Percentiles rank a stretch among this genome's conserved stretches.
Conservation (phyloP, 2,797 vertebrate genomes). For the Synaphobranchus kaupii region DNA sequence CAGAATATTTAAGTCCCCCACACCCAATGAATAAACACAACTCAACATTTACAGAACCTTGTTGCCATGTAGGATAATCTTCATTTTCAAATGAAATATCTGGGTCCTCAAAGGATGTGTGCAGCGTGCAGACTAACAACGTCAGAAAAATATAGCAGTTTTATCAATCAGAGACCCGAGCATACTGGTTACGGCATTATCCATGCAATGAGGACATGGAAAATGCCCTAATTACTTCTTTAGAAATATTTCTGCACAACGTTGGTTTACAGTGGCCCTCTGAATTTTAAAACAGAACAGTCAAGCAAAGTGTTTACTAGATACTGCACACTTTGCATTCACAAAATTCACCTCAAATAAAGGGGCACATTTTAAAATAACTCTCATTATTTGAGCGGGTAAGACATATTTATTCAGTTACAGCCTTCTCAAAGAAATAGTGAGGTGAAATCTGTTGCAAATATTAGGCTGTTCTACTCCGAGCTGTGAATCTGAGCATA, state of each 20-base stretch:
- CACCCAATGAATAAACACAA: constrained; percentile 16
- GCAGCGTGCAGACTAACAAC: neutral
- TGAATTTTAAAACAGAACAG: neutral
- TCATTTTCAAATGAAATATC: neutral
- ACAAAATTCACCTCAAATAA: no score
- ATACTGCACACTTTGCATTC: neutral
- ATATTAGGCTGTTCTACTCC: neutral
- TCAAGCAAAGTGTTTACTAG: neutral
- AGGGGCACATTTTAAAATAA: no score
- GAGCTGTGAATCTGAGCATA: neutral
- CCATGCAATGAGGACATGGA: neutral
- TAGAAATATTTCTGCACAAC: neutral
- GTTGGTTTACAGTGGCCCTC: neutral
- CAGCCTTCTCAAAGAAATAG: neutral
- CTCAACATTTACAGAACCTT: neutral
- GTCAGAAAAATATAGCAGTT: neutral
- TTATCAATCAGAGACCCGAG: neutral
- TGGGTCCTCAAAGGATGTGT: neutral
- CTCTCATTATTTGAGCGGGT: neutral
- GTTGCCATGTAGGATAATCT: constrained; percentile 12
- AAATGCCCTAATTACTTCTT: neutral
- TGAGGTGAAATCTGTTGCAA: neutral
- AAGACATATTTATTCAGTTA: neutral
- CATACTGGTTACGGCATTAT: neutral
- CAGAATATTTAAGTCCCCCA: neutral